Evolutionary conservation across 2,888 invertebrate genomes (phyloP).

Genomic region (Metopia argyrocephala): DNA sequence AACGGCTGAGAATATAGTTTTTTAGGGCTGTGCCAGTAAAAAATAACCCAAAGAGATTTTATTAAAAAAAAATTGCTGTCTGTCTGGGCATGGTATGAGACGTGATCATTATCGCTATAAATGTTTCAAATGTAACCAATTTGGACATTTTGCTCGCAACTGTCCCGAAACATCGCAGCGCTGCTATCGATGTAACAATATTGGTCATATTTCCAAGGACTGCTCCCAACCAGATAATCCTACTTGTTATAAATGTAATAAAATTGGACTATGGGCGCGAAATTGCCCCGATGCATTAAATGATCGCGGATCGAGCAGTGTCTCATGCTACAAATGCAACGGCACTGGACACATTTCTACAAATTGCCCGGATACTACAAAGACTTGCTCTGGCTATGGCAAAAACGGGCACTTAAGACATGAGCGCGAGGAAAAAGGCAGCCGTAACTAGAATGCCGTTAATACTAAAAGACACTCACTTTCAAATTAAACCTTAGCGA

Average conservation of each 20-base stretch:
- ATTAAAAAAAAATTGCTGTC: too few species aligned
- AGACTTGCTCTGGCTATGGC: slow-evolving; percentile 95
- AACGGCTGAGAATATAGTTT: too few species aligned
- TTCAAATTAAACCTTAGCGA: slow-evolving; percentile 57
- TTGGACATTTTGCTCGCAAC: slow-evolving; percentile 94
- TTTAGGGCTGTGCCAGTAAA: too few species aligned
- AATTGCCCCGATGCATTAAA: slow-evolving; percentile 87
- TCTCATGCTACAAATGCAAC: slow-evolving; percentile 96
- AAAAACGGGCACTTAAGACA: slow-evolving; percentile 94
- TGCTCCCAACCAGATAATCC: slow-evolving; percentile 90
- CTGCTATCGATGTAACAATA: slow-evolving; percentile 84
- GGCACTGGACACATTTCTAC: slow-evolving; percentile 95
- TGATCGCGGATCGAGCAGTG: slow-evolving; percentile 76
- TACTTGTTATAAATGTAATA: slow-evolving; percentile 90
- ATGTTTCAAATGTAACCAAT: slow-evolving; percentile 97
- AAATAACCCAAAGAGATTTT: too few species aligned
- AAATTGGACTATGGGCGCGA: slow-evolving; percentile 93
- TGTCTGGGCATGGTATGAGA: slow-evolving; percentile 79
- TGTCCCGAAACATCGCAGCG: slow-evolving; percentile 96
- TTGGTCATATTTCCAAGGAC: slow-evolving; percentile 96
- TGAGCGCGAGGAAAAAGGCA: slow-evolving; percentile 89
- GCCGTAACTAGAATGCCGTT: slow-evolving; percentile 75
- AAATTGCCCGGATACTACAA: slow-evolving; percentile 89
- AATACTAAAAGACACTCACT: slow-evolving; percentile 28
- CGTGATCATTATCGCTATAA: slow-evolving; percentile 86